These are phyloP conservation scores for Cephus pygmeus DNA, from an alignment of 2,888 invertebrate species.

Conservation along the genomic window DNA sequence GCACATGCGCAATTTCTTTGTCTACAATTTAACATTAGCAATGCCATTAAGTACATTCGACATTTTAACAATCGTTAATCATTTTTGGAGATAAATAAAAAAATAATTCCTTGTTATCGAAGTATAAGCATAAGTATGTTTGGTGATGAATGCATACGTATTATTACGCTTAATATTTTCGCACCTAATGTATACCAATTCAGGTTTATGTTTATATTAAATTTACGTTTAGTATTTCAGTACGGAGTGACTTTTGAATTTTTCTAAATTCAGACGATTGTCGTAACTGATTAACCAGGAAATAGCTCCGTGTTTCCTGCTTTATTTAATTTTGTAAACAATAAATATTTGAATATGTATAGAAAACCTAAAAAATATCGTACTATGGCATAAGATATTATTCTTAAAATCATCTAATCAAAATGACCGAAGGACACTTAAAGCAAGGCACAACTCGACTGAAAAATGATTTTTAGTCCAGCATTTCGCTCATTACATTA, in stretches of 20 bases:
- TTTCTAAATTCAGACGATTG: background rate
- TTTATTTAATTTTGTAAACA: background rate
- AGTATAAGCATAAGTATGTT: background rate
- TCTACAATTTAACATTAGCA: background rate
- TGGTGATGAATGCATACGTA: background rate
- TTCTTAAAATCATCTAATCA: background rate
- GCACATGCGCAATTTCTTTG: background rate
- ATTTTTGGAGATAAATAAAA: background rate
- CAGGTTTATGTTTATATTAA: background rate
- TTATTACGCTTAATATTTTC: background rate
- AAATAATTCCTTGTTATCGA: too few relatives aligned
- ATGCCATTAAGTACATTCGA: background rate
- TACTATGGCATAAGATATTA: background rate
- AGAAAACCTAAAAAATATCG: background rate
- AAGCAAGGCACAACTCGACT: slow-evolving; percentile 33
- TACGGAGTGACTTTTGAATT: background rate
- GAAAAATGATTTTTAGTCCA: background rate
- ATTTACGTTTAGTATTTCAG: background rate
- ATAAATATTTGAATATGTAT: background rate
- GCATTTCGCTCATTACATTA: background rate
- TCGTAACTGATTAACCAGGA: background rate
- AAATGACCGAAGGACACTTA: slow-evolving; percentile 35
- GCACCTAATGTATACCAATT: background rate
- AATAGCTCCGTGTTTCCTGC: background rate
- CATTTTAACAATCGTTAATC: background rate